Conservation (phyloP, 2,797 vertebrate genomes). For the Centroberyx gerrardi region DNA sequence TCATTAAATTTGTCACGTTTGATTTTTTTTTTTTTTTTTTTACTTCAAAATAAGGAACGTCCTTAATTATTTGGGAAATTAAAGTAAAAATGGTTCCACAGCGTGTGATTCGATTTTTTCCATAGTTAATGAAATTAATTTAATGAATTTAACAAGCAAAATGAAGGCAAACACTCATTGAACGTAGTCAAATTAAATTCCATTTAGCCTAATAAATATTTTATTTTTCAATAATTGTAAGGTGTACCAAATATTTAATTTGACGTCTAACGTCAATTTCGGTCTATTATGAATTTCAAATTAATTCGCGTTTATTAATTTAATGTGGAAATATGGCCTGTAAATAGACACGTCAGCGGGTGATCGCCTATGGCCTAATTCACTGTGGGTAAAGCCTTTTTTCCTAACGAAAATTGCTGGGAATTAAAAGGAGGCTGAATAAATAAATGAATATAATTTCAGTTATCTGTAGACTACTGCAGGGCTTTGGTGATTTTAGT, state of each 20-base stretch:
- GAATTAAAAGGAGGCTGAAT: background rate
- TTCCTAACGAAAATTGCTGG: constrained; percentile 14
- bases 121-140: background rate
- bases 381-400: background rate
- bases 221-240: background rate
- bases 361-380: background rate
- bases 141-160: background rate
- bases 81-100: background rate
- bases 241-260: background rate
- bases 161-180: too few species aligned
- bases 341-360: constrained; percentile 47
- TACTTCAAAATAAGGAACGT: background rate
- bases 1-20: background rate
- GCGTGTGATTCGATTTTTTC: background rate
- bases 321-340: background rate
- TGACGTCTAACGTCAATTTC: background rate
- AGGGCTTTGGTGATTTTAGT: constrained; percentile 24
- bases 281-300: background rate
- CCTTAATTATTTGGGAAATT: background rate
- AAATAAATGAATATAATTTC: background rate
- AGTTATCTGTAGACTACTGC: constrained; percentile 11
- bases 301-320: constrained; percentile 5
- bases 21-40: background rate
- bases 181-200: too few species aligned
- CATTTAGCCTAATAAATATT: too few species aligned